Evolutionary conservation across 1,140 invertebrate genomes (phyloP), one percentile per base, ranked within the genome.

Genomic region (Neodiprion pinetum): DNA sequence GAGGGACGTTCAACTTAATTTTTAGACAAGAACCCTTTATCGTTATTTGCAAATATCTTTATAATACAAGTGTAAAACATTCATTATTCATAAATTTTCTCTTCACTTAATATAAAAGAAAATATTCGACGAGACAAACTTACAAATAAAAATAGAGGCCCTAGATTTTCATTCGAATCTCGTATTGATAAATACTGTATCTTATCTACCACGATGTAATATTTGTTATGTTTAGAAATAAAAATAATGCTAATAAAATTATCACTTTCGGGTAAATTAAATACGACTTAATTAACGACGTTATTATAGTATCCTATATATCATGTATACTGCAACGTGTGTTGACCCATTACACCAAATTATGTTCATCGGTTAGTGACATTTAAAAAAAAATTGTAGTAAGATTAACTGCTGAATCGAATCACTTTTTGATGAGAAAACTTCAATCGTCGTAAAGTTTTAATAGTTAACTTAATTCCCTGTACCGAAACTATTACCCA

Each of bases 1-100:
- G 12, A 10, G 47, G 70, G 70, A 48, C 3, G 47, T 49, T 71
- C n/a, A 71, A 50, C 7, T 48, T 47, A 17, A 7, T 78, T 76
- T 65, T 67, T 78, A 68, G 78, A 79, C 77, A 78, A 78, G 74
- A 72, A 74, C 78, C 78, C 70, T 80, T 73, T 71, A 73, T 80
- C 74, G 76, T 78, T 80, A 80, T 80, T 81, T 79, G 75, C 75
- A 80, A 78, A 77, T 75, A 78, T 78, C 67, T 81, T 80, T 80
- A 82, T 80, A 80, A 75, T 76, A 76, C 80, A 74, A 75, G 74
- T 79, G 80, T 81, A 81, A 82, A 82, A 82, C 77, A 79, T 80
- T 81, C 80, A 82, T 80, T 76, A 76, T 78, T 74, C 78, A 75
- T 76, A 77, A 70, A 76, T 74, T 50, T 70, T 71, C 53, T 61